Evolutionary conservation across 2,797 vertebrate genomes (phyloP), one percentile per base, ranked within the genome.

Genomic region (Tadarida brasiliensis): DNA sequence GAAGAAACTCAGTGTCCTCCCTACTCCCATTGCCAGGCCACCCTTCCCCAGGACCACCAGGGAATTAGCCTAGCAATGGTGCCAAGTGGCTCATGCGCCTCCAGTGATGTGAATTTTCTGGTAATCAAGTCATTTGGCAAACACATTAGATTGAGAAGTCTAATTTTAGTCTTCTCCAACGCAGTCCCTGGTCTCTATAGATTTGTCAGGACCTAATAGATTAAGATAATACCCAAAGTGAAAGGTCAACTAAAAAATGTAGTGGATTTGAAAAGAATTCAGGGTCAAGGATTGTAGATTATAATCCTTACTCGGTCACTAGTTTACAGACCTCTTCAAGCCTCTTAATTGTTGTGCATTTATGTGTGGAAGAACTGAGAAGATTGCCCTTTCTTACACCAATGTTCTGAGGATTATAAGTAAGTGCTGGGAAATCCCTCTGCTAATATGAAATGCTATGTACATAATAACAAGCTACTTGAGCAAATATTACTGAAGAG

Each of bases 381-480:
- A 74, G 56, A 30, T 20, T 81, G 11, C 26, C 30, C 26, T 97
- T 94, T 59, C 70, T 94, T 68, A 65, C 20, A 63, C 44, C 57
- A 92, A 81, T 87, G 39, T 78, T 93, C 70, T 78, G 17, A 91
- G 86, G 87, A 91, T 74, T 92, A 91, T 56, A 89, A 82, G 14
- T 80, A 92, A 83, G 47, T 67, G 61, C 76, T 35, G 6, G 57
- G 70, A 95, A 96, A 94, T 94, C 61, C 70, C 87, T 94, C 70
- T 87, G 90, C 65, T 96, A 94, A 95, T 95, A 94, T 54, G 77
- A 97, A 93, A 87, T 80, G 78, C 19, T 67, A 26, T 56, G 81
- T 93, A 90, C 92, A 88, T 88, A 94, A 85, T 93, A 93, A 84
- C 35, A 89, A 77, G 30, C 33, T 56, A 85, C 57, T 63, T 16